Base-by-base conservation (phyloP, 1,140 invertebrate genomes). In the Neodiprion virginianus region DNA sequence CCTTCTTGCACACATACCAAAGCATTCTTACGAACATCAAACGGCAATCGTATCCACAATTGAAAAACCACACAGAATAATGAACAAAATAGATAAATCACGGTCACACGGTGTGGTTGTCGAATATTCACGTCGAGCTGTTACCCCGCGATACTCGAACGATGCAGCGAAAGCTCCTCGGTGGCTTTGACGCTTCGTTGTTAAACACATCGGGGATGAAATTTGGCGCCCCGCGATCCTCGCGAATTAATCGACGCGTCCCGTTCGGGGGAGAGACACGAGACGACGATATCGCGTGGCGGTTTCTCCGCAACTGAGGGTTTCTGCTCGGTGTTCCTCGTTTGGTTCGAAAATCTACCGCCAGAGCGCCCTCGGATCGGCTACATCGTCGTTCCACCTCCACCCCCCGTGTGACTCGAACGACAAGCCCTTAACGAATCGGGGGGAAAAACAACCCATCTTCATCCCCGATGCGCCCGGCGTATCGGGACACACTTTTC, bases 291-390 rank as follows among this genome's bases (percentile, higher is more conserved):
- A 23, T 74, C 80, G 78, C 83, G 80, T 82, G 79, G 79, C 82
- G 81, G 81, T 75, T 83, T 75, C 76, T 80, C 78, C 79, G 81
- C 81, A 79, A 81, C 84, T 85, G 81, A 80, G 75, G 74, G 73
- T 76, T 76, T 1, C 72, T 80, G 67, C 66, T 75, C 74, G 74
- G 80, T 76, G 78, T 82, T 86, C 85, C 80, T 75, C 74, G 70
- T 73, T 75, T 79, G 76, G 4, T 47, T 69, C 67, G 5, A 69
- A 61, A 61, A 12, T 21, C 21, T 73, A 77, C 84, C 84, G 73
- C 79, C 70, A 78, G 74, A 78, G 83, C 79, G 82, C 80, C 83
- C 75, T 78, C 76, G 78, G 9, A 75, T 74, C 76, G 74, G 72
- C 74, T 78, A 49, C 77, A 75, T 40, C 76, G 72, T 61, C 23